Evolutionary conservation across 2,113 vertebrate species (phyloP).

Genomic region (Anoura caudifer): DNA sequence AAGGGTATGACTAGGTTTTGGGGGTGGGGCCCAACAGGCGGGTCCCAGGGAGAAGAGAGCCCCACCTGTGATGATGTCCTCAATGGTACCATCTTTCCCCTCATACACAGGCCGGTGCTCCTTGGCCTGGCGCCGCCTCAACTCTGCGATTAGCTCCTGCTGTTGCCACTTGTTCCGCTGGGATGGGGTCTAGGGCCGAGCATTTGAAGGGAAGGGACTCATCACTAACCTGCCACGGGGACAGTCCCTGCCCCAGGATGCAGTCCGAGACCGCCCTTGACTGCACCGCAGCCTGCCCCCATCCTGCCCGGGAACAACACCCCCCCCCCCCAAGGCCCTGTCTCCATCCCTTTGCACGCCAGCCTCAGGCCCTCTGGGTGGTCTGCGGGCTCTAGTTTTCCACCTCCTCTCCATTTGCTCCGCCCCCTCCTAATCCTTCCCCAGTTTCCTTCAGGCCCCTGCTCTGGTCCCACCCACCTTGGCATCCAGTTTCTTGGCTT

Average conservation of each 20-base stretch:
- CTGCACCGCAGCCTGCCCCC: not conserved
- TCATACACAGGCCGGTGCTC: constrained; percentile 96
- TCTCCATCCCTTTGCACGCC: not conserved
- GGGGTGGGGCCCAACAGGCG: constrained; percentile 13
- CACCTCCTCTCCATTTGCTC: not conserved
- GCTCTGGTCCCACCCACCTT: constrained; percentile 85
- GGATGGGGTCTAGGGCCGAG: constrained; percentile 79
- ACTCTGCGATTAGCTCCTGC: constrained; percentile 94
- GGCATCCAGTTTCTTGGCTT: constrained; percentile 94
- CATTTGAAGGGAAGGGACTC: not conserved
- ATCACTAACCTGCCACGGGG: not conserved
- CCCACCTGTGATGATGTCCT: constrained; percentile 97
- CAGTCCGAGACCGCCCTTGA: not conserved
- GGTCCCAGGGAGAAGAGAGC: not conserved
- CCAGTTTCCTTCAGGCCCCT: not conserved
- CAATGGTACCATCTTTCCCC: constrained; percentile 97
- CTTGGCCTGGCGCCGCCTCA: constrained; percentile 93
- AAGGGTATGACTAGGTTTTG: not conserved
- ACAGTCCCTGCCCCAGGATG: not conserved
- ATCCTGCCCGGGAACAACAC: not conserved
- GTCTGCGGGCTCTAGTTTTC: not conserved
- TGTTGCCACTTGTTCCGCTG: constrained; percentile 93
- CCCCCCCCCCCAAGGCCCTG: not conserved
- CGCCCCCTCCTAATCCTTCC: not conserved
- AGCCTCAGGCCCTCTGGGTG: not conserved